Evolutionary conservation across 1,140 invertebrate genomes (phyloP), one percentile per base, ranked within the genome.

Genomic region (Calycopis cecrops): DNA sequence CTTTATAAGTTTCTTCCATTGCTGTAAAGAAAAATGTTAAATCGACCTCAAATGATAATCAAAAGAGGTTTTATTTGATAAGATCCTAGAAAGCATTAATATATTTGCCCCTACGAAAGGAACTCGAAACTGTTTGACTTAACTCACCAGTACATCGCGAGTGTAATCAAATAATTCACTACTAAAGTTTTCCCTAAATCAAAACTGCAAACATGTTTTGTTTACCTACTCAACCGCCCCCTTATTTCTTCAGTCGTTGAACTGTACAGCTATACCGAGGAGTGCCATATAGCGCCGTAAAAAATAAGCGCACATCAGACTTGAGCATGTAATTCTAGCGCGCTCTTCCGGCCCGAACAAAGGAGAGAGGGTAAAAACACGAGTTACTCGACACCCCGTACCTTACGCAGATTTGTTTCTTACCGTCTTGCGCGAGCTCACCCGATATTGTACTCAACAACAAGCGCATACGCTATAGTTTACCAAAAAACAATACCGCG

Each of bases 261-360:
- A 82, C 81, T 85, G 76, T 69, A 85, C 84, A 85, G 79, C 73
- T 82, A 85, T 75, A 82, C 68, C 68, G 69, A 73, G 76, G 69
- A 85, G 82, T 76, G 77, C 76, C 80, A 84, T 84, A 84, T 84
- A 79, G 71, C 76, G 67, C 72, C 73, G 81, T 85, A 85, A 87
- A 85, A 87, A 87, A 85, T 87, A 87, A 87, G 84, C 84, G 81
- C 80, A 77, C 84, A 87, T 87, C 82, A 87, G 82, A 81, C 76
- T 87, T 69, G 79, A 85, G 84, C 84, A 84, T 87, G 84, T 87
- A 87, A 87, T 85, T 87, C 84, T 85, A 87, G 84, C 81, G 80
- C 73, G 81, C 79, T 83, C 84, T 87, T 87, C 84, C 84, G 81
- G 76, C 74, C 74, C 75, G 77, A 84, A 87, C 84, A 87, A 87